Conservation (phyloP, 2,113 vertebrate genomes). For the Eretmochelys imbricata region DNA sequence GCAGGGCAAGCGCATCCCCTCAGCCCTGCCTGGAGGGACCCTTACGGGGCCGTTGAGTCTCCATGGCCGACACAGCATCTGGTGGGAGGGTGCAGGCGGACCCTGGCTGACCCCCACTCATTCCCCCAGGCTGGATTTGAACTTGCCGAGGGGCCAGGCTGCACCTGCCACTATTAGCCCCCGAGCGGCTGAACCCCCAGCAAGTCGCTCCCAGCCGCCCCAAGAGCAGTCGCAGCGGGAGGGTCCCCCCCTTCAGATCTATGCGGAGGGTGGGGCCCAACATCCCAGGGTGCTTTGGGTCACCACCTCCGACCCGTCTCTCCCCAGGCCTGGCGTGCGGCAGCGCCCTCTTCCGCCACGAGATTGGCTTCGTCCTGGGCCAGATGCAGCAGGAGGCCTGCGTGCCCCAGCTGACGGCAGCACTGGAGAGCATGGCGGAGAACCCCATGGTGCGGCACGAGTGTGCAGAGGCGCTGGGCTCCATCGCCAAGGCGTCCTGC, state of each 20-base stretch:
- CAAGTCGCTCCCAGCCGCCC: not conserved
- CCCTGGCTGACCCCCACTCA: not conserved
- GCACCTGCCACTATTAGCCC: not conserved
- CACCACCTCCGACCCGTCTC: rapidly evolving
- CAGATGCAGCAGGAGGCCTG: conserved; percentile 92
- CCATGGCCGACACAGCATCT: rapidly evolving
- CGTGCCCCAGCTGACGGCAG: conserved; percentile 80
- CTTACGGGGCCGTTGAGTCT: rapidly evolving
- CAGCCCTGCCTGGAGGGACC: rapidly evolving
- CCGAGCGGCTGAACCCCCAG: not conserved
- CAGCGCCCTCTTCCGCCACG: conserved; percentile 93
- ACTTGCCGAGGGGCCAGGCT: not conserved
- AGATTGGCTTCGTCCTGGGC: conserved; percentile 93
- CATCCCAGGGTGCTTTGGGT: rapidly evolving
- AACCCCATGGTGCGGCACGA: conserved; percentile 96
- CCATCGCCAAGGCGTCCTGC: conserved; percentile 91
- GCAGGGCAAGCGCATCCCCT: not conserved
- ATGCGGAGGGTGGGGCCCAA: rapidly evolving
- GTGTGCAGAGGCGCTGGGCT: conserved; percentile 93
- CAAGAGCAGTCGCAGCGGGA: not conserved
- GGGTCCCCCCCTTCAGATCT: not conserved
- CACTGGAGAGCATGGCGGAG: conserved; percentile 76
- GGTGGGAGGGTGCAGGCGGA: rapidly evolving
- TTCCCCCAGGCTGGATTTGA: rapidly evolving
- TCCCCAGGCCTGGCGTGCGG: conserved; percentile 83